Evolutionary conservation across 2,113 vertebrate genomes (phyloP).

Genomic region (Pungitius pungitius): DNA sequence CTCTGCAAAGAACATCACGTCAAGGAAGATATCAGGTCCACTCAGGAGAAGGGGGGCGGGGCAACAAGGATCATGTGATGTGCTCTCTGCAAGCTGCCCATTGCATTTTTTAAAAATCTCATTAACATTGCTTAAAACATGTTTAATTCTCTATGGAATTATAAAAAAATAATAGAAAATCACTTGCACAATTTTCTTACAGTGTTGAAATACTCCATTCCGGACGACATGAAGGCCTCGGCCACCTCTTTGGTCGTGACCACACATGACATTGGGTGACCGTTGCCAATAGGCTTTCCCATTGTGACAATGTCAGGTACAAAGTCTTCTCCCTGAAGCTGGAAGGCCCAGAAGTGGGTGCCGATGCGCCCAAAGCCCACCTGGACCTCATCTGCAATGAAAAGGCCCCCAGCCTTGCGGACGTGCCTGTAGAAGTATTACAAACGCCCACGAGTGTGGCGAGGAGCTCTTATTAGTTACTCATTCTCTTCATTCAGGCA

Average conservation of each 20-base stretch:
- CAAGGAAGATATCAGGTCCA: conserved; percentile 13
- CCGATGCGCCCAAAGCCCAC: conserved; percentile 96
- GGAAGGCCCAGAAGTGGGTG: conserved; percentile 94
- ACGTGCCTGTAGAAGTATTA: conserved; percentile 82
- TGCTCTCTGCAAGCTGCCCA: background rate
- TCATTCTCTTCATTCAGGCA: background rate
- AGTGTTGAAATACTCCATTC: conserved; percentile 97
- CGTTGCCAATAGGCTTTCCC: conserved; percentile 98
- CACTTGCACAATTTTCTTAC: conserved; percentile 74
- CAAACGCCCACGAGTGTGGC: background rate
- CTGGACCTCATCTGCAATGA: conserved; percentile 97
- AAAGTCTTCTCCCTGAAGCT: conserved; percentile 91
- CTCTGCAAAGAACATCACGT: background rate
- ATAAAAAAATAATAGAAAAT: background rate
- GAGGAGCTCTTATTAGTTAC: background rate
- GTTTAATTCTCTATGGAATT: background rate
- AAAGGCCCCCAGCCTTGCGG: conserved; percentile 84
- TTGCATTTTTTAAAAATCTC: background rate
- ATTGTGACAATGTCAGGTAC: conserved; percentile 97
- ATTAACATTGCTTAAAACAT: background rate
- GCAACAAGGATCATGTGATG: background rate
- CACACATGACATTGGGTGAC: conserved; percentile 97
- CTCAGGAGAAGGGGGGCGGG: background rate
- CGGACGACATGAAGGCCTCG: conserved; percentile 87
- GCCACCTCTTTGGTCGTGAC: conserved; percentile 92